These are phyloP conservation scores for Phacellophora camtschatica DNA, from an alignment of 30 jellyfish, hydroid and myxozoan genomes.

Conservation along the genomic window DNA sequence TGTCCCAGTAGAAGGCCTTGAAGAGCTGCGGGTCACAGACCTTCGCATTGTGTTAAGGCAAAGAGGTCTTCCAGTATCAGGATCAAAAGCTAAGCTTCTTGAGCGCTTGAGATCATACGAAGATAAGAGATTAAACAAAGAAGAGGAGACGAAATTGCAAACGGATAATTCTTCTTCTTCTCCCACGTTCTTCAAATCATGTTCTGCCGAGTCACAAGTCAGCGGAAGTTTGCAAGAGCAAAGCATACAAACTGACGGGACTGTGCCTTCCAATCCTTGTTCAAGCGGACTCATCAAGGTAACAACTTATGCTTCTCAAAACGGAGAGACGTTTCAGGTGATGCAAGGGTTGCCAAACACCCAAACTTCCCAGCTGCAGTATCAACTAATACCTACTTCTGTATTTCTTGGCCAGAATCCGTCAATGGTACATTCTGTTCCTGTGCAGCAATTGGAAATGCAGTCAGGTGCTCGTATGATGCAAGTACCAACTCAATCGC, in stretches of 20 bases:
- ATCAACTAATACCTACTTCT: slow-evolving; percentile 53
- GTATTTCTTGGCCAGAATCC: slow-evolving; percentile 41
- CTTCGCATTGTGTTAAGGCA: slow-evolving; percentile 71
- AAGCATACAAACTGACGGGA: too few species aligned
- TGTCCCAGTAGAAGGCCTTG: too few species aligned
- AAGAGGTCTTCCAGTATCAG: slow-evolving; percentile 93
- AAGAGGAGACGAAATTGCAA: neutral
- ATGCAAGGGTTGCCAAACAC: slow-evolving; percentile 79
- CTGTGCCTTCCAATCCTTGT: slow-evolving; percentile 31
- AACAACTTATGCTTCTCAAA: slow-evolving; percentile 76
- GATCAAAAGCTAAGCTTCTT: slow-evolving; percentile 80
- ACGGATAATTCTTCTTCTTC: neutral
- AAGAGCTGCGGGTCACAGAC: slow-evolving; percentile 85
- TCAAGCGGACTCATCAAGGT: slow-evolving; percentile 59
- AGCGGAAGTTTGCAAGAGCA: neutral
- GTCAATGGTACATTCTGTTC: neutral
- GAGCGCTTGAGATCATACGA: slow-evolving; percentile 80
- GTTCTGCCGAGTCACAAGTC: slow-evolving; percentile 1
- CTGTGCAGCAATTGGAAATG: slow-evolving; percentile 7
- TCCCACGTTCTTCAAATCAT: neutral
- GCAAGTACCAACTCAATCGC: slow-evolving; percentile 1
- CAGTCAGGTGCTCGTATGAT: neutral
- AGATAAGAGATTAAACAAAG: slow-evolving; percentile 24
- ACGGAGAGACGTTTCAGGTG: slow-evolving; percentile 84
- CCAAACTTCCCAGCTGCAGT: slow-evolving; percentile 42